Conservation (phyloP, 64 coral and sea anemone species). For the Trachythela sp. region DNA sequence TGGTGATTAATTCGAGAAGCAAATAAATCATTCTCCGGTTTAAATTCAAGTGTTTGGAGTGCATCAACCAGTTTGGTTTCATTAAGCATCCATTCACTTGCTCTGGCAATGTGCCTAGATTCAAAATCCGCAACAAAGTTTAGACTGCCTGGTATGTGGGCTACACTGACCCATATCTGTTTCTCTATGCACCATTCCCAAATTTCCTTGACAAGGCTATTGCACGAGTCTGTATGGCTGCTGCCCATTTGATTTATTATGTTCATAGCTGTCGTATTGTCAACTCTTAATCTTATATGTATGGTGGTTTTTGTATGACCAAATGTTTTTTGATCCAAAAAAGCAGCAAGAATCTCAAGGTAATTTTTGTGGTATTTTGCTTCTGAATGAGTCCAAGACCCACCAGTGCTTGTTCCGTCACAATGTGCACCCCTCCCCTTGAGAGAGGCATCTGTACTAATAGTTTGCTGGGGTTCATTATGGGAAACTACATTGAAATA, state of each 20-base stretch:
- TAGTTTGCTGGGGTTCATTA: background rate
- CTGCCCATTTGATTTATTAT: conserved; percentile 25
- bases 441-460: background rate
- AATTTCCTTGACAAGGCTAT: background rate
- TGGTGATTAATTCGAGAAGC: conserved; percentile 34
- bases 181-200: background rate
- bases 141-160: conserved; percentile 32
- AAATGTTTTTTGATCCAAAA: background rate
- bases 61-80: background rate
- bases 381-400: background rate
- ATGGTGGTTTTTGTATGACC: background rate
- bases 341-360: background rate
- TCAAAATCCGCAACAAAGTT: conserved; percentile 28
- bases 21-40: conserved; percentile 39
- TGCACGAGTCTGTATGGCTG: background rate
- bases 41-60: background rate
- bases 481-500: background rate
- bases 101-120: background rate
- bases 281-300: background rate
- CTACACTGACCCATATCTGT: background rate
- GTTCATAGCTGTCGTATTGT: conserved; percentile 16
- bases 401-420: background rate
- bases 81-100: conserved; percentile 26
- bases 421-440: background rate
- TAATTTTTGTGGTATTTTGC: conserved; percentile 6